Conservation (phyloP, 1,140 invertebrate genomes). For the Bombyx mandarina region DNA sequence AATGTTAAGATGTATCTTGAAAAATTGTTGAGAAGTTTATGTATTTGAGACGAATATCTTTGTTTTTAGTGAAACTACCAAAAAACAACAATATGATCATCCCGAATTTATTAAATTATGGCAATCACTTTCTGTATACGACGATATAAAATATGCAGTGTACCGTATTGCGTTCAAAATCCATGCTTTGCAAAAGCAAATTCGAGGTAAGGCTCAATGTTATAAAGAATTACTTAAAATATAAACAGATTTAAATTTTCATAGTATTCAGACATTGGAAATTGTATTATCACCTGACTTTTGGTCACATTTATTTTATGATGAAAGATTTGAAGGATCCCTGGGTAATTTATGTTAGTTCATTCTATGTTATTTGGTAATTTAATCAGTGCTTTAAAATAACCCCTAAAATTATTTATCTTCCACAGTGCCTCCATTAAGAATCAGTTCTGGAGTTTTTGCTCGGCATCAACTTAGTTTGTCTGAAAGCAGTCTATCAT, state of each 20-base stretch:
- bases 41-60: too few species aligned
- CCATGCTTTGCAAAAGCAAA: slow-evolving; percentile 76
- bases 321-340: too few species aligned
- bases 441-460: slow-evolving; percentile 72
- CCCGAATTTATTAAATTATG: slow-evolving; percentile 68
- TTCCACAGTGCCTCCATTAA: slow-evolving; percentile 73
- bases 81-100: slow-evolving; percentile 70
- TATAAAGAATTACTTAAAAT: too few species aligned
- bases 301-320: too few species aligned
- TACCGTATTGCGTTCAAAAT: slow-evolving; percentile 89
- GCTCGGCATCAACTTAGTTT: slow-evolving; percentile 74
- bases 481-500: slow-evolving; percentile 71
- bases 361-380: too few species aligned
- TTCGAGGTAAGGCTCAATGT: slow-evolving; percentile 70
- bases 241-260: slow-evolving; percentile 2
- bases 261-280: not conserved
- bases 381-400: too few species aligned
- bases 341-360: too few species aligned
- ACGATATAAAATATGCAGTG: slow-evolving; percentile 83
- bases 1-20: slow-evolving; percentile 3
- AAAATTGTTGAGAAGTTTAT: too few species aligned
- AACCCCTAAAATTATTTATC: too few species aligned
- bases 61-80: slow-evolving; percentile 54
- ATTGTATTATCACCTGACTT: not conserved
- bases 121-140: slow-evolving; percentile 75